These are phyloP conservation scores for Laodelphax striatellus DNA, from an alignment of 1,140 invertebrate genomes.

Conservation along the genomic window DNA sequence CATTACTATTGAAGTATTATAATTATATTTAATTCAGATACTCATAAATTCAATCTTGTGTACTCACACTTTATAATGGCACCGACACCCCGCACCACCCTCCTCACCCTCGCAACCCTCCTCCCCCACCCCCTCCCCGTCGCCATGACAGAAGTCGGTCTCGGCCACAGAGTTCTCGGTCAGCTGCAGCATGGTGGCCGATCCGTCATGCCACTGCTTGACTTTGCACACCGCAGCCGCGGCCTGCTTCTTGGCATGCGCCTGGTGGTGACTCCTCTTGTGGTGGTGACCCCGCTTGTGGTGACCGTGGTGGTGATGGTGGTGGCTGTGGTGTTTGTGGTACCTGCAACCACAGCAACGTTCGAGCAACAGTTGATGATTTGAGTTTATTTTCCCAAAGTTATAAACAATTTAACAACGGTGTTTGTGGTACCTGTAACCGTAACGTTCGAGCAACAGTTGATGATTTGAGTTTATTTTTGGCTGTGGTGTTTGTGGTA, in stretches of 20 bases:
- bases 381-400: too few relatives aligned
- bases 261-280: conserved; percentile 2
- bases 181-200: background rate
- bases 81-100: background rate
- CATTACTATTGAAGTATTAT: too few relatives aligned
- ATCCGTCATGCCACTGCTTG: conserved; percentile 16
- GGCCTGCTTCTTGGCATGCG: background rate
- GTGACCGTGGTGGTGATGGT: conserved; percentile 12
- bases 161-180: background rate
- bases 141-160: background rate
- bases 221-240: conserved; percentile 15
- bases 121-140: background rate
- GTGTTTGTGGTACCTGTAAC: too few relatives aligned
- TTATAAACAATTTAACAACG: too few relatives aligned
- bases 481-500: too few relatives aligned
- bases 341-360: background rate
- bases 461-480: too few relatives aligned
- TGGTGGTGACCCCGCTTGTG: background rate
- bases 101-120: background rate
- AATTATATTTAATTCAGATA: too few relatives aligned
- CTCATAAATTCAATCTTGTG: too few relatives aligned
- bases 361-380: background rate
- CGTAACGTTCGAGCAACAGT: too few relatives aligned
- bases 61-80: background rate
- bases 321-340: background rate